Conservation (phyloP, 2,888 invertebrate genomes). For the Balanococcus diminutus region DNA sequence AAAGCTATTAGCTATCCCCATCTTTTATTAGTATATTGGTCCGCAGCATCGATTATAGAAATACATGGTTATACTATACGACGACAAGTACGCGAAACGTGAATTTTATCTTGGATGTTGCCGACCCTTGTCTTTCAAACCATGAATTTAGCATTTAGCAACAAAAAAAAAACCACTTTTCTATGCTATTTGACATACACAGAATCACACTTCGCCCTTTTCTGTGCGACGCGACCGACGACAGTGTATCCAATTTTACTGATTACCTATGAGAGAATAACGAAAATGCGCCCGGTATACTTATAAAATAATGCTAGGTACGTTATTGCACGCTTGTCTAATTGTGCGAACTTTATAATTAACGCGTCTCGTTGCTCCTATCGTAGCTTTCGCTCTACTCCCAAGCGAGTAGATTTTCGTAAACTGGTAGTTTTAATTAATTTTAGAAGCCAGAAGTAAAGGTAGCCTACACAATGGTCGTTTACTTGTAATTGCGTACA, state of each 20-base stretch:
- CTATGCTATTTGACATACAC: not conserved
- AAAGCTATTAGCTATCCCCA: not conserved
- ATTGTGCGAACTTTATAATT: constrained; percentile 17
- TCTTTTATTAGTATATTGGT: constrained; percentile 24
- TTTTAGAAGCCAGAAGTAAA: not conserved
- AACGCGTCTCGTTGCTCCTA: not conserved
- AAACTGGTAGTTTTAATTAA: constrained; percentile 23
- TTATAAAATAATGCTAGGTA: not conserved
- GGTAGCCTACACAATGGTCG: constrained; percentile 17
- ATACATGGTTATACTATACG: not conserved
- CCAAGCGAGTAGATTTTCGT: not conserved
- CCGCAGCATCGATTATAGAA: constrained; percentile 7
- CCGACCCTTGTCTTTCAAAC: not conserved
- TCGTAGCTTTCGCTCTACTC: not conserved
- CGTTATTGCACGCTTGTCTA: constrained; percentile 18
- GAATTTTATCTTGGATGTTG: not conserved
- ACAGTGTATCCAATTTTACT: not conserved
- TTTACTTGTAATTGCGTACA: constrained; percentile 14
- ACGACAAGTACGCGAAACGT: not conserved
- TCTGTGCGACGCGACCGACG: not conserved
- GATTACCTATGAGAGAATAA: not conserved
- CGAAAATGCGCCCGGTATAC: not conserved
- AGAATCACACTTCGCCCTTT: not conserved
- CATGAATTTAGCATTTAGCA: not conserved
- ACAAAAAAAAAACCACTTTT: not conserved